Conservation (phyloP, 2,888 invertebrate genomes). For the Eueremaeus valkanovi region DNA sequence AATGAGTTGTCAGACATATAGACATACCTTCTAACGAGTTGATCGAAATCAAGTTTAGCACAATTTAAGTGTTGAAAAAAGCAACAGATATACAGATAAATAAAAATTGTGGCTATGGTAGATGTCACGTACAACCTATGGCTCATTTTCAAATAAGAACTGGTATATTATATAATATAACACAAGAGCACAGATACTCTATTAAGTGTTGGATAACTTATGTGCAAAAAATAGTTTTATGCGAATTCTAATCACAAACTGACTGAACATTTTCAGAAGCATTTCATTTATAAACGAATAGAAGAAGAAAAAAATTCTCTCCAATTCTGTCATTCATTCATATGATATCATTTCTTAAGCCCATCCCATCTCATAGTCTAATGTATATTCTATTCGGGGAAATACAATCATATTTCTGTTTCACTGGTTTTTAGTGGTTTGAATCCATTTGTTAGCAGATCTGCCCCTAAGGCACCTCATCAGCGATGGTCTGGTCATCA, state of each 20-base stretch:
- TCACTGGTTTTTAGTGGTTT: no score
- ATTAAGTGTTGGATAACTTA: not conserved
- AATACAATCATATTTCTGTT: no score
- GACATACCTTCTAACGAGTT: conserved; percentile 2
- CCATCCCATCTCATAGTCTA: no score
- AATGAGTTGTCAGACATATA: no score
- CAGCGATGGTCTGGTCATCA: no score
- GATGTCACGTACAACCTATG: not conserved
- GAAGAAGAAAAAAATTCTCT: not conserved
- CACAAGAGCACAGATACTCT: no score
- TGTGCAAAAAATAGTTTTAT: not conserved
- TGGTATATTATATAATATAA: not conserved
- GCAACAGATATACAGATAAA: conserved; percentile 6
- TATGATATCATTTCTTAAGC: conserved; percentile 1
- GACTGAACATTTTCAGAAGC: not conserved
- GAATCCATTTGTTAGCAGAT: no score
- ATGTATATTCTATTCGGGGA: no score
- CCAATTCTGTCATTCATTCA: not conserved
- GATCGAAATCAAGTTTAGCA: conserved; percentile 9
- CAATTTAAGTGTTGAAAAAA: not conserved
- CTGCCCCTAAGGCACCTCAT: no score
- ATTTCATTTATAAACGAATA: not conserved
- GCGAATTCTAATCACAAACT: not conserved
- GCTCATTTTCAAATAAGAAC: not conserved
- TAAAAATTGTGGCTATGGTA: not conserved